Base-by-base conservation (phyloP, 2,888 invertebrate genomes). In the Alloplasta piceator region DNA sequence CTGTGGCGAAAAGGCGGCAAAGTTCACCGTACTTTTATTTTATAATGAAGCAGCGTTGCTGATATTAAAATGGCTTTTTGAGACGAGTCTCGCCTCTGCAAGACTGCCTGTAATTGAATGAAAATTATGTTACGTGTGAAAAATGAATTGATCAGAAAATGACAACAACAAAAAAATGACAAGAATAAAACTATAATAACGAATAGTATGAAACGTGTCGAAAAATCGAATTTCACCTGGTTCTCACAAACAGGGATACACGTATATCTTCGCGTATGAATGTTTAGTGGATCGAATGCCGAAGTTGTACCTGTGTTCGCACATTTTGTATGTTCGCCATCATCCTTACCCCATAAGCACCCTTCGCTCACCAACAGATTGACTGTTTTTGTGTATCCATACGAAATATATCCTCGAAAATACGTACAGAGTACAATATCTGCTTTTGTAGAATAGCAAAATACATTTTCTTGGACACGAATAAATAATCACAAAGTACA, bases 401-500 rank as follows among this genome's bases (percentile, higher is more conserved):
- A 39, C 7, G n/a, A 12, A 55, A 14, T 60, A 41, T 58, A 64
- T 52, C 72, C 72, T 58, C 61, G 48, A 41, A 26, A 63, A 74
- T 77, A 68, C 71, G 56, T 60, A 60, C 48, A 46, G 41, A 26
- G 26, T 26, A n/a, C 36, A 67, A 74, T 67, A 61, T 73, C 61
- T 46, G 83, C 81, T 81, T 85, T 75, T 85, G 84, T 86, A 83
- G 80, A 87, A 85, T 84, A 83, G 84, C 74, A 83, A 82, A 85
- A 85, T 85, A 85, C 83, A 85, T 83, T 84, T 68, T 80, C 78
- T 83, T 78, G 79, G 77, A 80, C 82, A 80, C 79, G 58, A 85
- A 86, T 85, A 86, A 86, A 86, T 85, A 84, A 85, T 84, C 80
- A 78, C 76, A 84, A 82, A 76, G 81, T 82, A 83, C 73, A 80